Base-by-base conservation (phyloP, 1,140 invertebrate genomes). In the Conus ventricosus region DNA sequence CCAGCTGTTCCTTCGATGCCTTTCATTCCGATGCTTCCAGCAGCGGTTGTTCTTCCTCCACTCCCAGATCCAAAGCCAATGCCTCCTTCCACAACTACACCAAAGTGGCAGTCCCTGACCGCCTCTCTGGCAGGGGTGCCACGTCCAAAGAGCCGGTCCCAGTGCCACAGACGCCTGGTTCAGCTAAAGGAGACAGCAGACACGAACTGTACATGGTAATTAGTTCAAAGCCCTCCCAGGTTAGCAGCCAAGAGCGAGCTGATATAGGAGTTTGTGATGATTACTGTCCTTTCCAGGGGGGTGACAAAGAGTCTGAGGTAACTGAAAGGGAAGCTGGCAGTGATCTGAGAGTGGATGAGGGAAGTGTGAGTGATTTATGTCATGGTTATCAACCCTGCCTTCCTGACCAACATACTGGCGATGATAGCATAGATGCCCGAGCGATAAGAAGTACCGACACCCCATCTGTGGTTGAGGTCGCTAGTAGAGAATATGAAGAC, bases 121-220 rank as follows among this genome's bases (percentile, higher is more conserved):
- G 15, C n/a, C 23, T 11, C n/a, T 63, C 57, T 27, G 23, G n/a
- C 57, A 60, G 82, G n/a, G 82, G 82, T 5, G 11, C 20, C 82
- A 67, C 39, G 7, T 84, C 82, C 54, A 84, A 20, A 54, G 53
- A 60, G 82, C 57, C 82, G 8, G 51, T 27, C 13, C 5, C 51
- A 8, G 25, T 4, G 23, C 11, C 57, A 4, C n/a, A 23, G 6
- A 1, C 11, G 7, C 6, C 20, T 0, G 67, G 67, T 0, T 13
- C 13, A 4, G 55, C 54, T 1, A 54, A 54, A 51, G 80, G 51
- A 53, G 39, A 78, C n/a, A 81, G 55, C 17, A 81, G 51, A 51
- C 6, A 15, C 5, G 82, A 84, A 63, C n/a, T 84, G 54, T 84
- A 84, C 82, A 84, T 84, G 82, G 82, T 84, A 11, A 63, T 84